Evolutionary conservation across 2,888 invertebrate species (phyloP).

Genomic region (Drosophila picticornis): DNA sequence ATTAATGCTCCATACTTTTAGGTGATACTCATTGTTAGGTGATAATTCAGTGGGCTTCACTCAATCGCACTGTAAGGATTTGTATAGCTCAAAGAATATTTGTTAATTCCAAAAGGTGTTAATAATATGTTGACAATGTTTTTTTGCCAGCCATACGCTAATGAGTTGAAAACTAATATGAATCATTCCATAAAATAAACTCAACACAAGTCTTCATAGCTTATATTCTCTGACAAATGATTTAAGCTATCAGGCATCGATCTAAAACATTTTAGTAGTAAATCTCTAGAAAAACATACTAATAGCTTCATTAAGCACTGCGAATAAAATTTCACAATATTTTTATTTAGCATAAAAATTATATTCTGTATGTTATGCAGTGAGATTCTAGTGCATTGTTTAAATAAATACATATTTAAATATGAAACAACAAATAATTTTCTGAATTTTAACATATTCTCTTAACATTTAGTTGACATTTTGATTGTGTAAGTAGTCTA

Average conservation of each 20-base stretch:
- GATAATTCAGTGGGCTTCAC: background rate
- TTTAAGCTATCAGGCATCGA: background rate
- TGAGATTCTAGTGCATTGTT: background rate
- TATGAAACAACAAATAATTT: background rate
- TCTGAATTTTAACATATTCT: background rate
- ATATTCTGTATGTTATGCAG: background rate
- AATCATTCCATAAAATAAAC: slow-evolving; percentile 14
- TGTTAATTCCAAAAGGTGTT: slow-evolving; percentile 24
- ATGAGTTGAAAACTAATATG: slow-evolving; percentile 35
- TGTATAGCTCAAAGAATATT: background rate
- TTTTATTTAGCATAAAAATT: background rate
- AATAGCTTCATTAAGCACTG: slow-evolving; percentile 7
- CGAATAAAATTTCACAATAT: background rate
- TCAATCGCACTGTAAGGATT: slow-evolving; percentile 17
- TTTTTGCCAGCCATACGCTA: slow-evolving; percentile 20
- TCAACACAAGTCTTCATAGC: background rate
- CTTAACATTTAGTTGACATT: background rate
- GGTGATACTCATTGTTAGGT: slow-evolving; percentile 13
- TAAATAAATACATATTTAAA: background rate
- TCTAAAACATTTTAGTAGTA: background rate
- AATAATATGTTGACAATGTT: slow-evolving; percentile 27
- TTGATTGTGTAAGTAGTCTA: too few species aligned
- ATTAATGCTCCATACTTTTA: slow-evolving; percentile 37
- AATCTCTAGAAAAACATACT: background rate
- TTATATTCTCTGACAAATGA: background rate